Conservation (phyloP, 2,888 invertebrate species). For the Drosophila helvetica region DNA sequence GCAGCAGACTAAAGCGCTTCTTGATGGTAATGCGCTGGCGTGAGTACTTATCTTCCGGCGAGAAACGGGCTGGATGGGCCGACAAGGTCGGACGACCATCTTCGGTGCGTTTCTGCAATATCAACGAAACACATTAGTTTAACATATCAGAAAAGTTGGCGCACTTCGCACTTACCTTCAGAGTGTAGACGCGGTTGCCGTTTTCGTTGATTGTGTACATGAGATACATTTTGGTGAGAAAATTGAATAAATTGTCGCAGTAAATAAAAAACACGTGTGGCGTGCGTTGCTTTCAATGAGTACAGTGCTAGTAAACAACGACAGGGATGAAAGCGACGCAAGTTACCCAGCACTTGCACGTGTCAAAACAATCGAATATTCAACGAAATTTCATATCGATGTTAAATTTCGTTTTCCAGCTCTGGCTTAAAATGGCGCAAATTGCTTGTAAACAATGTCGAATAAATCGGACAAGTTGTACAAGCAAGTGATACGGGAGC, state of each 20-base stretch:
- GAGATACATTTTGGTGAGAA: constrained; percentile 87
- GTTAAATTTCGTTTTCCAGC: background rate
- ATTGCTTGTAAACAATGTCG: constrained; percentile 42
- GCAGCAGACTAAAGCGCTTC: constrained; percentile 93
- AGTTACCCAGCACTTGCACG: background rate
- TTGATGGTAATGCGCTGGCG: constrained; percentile 94
- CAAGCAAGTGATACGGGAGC: constrained; percentile 76
- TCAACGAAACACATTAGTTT: background rate
- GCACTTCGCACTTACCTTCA: constrained; percentile 87
- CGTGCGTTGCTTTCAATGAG: constrained; percentile 6
- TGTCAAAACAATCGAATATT: background rate
- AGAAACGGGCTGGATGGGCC: constrained; percentile 96
- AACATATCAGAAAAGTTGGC: background rate
- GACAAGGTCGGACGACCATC: constrained; percentile 92
- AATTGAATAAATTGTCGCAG: background rate
- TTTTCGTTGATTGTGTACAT: constrained; percentile 91
- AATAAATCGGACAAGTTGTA: constrained; percentile 76
- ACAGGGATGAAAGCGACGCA: background rate
- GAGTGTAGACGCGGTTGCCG: constrained; percentile 93
- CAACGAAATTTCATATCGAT: background rate
- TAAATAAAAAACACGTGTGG: constrained; percentile 62
- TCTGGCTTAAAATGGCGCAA: constrained; percentile 30
- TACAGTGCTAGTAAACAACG: background rate
- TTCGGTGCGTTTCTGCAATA: constrained; percentile 89
- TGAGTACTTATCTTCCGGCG: constrained; percentile 97